Base-by-base conservation (phyloP, 2,888 invertebrate species). In the Macaria notata region DNA sequence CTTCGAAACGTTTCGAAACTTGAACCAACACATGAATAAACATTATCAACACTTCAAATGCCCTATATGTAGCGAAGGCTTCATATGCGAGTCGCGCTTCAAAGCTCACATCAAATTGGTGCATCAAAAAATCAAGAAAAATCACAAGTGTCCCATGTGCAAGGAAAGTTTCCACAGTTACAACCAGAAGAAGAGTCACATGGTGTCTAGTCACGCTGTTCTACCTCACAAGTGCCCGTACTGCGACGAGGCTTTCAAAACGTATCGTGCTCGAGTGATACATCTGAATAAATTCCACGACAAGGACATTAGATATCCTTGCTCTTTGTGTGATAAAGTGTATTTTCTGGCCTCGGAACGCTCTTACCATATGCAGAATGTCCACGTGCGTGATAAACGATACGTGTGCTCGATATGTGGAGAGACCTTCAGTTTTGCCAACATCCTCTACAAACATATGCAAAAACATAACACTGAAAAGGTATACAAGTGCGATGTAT, bases 231-330 rank as follows among this genome's bases (percentile, higher is more conserved):
- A 62, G 43, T 73, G 73, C 31, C 72, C 71, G 0, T 81, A 82
- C 31, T 88, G 88, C 61, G 73, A 76, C 42, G 81, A 82, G 3
- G 73, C 72, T 0, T 91, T 90, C 36, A 84, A 83, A 69, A 72
- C 72, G 0, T 89, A 88, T 54, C 69, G 75, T 0, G 78, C 80
- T 30, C 73, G 89, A 49, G 65, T 76, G 0, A 82, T 75, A 30
- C 84, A 84, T 72, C 60, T 91, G 46, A 82, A 81, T 38, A 62
- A 75, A 7, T 60, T 62, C 0, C 90, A 91, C 49, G 77, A 73
- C 31, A 79, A 75, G 46, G 83, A 79, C 45, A 70, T 86, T 0
- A 84, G 87, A 33, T 90, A 84, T 49, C 79, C 83, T 0, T 91
- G 90, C 55, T 79, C 74, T 31, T 68, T 86, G 29, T 91, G 90